Evolutionary conservation across 1,140 invertebrate species (phyloP).

Genomic region (Himalopsyche phryganea): DNA sequence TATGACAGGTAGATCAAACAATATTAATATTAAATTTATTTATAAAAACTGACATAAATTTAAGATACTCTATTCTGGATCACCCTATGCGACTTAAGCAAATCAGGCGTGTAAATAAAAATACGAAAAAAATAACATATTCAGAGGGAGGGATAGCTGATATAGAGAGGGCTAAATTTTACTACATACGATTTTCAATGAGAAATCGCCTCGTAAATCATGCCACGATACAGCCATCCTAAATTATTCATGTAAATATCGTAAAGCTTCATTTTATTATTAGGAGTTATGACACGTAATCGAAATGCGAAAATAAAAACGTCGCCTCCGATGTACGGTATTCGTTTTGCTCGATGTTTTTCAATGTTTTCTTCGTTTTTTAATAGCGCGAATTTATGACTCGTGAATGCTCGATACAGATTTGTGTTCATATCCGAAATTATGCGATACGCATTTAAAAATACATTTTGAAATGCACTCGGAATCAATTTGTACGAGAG

Average conservation of each 20-base stretch:
- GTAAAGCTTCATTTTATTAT: conserved; percentile 20
- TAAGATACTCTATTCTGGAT: no score
- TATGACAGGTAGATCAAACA: no score
- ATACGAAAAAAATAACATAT: conserved; percentile 15
- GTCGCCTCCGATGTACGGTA: background rate
- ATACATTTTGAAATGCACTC: no score
- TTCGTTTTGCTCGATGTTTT: no score
- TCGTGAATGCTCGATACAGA: no score
- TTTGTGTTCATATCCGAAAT: no score
- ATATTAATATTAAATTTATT: no score
- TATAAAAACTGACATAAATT: no score
- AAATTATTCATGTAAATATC: conserved; percentile 31
- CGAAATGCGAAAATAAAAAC: conserved; percentile 6
- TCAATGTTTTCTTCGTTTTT: no score
- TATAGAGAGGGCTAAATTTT: conserved; percentile 12
- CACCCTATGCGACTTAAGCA: conserved; percentile 20
- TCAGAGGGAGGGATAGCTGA: conserved; percentile 11
- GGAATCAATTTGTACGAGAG: no score
- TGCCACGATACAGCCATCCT: conserved; percentile 18
- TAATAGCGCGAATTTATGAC: no score
- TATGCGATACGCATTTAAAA: no score
- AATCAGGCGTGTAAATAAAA: conserved; percentile 35
- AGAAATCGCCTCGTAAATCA: conserved; percentile 32
- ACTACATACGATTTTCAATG: conserved; percentile 30
- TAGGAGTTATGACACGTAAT: conserved; percentile 30